Percentiles rank a stretch among this genome's conserved stretches.
Evolutionary conservation across 2,113 vertebrate genomes (phyloP).

Genomic region (Gyps fulvus): DNA sequence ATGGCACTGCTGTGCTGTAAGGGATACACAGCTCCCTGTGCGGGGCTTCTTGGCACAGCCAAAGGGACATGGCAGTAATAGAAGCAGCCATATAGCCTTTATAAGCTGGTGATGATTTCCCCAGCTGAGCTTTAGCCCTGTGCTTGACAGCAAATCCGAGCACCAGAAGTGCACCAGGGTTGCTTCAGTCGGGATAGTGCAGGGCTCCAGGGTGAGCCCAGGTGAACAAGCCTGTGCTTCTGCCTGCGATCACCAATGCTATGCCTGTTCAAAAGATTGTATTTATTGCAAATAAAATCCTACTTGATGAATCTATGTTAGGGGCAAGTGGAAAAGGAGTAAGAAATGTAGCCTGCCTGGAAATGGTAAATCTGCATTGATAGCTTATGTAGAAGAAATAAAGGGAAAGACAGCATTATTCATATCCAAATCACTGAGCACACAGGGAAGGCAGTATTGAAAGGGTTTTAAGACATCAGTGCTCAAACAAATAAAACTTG

Average conservation of each 20-base stretch:
- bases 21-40: fast-evolving
- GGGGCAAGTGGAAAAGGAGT: not conserved
- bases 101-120: too few species aligned
- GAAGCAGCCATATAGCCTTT: fast-evolving
- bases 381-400: not conserved
- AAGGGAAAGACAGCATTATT: not conserved
- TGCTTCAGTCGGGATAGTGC: not conserved
- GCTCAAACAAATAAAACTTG: not conserved
- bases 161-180: not conserved
- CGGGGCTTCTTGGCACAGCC: not conserved
- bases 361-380: not conserved
- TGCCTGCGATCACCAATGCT: not conserved
- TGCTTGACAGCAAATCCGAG: fast-evolving
- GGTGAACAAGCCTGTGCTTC: not conserved
- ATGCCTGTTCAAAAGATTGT: not conserved
- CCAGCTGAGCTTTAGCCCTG: not conserved
- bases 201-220: not conserved
- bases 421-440: not conserved
- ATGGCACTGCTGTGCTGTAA: not conserved
- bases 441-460: not conserved
- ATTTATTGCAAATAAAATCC: not conserved
- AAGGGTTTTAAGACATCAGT: not conserved
- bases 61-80: fast-evolving
- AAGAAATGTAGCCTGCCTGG: not conserved
- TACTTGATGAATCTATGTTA: not conserved